Evolutionary conservation across 2,797 vertebrate species (phyloP).

Genomic region (Mastacembelus armatus): DNA sequence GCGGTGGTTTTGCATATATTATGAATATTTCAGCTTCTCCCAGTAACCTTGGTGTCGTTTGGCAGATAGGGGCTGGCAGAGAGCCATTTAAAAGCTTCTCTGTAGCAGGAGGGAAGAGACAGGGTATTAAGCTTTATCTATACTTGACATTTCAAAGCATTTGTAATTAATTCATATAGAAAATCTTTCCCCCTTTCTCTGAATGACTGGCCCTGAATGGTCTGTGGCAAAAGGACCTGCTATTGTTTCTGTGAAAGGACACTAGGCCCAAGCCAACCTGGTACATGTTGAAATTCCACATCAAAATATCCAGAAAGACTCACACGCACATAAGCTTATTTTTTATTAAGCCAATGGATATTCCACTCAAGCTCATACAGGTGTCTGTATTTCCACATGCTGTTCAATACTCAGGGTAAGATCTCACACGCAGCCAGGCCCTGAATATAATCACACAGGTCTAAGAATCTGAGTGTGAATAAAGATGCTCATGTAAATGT

Average conservation of each 20-base stretch:
- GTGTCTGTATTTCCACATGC: conserved; percentile 15
- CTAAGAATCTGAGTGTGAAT: conserved; percentile 45
- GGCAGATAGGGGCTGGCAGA: conserved; percentile 81
- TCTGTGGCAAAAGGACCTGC: conserved; percentile 49
- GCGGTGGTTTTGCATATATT: conserved; percentile 87
- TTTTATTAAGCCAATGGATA: background rate
- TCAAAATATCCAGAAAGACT: background rate
- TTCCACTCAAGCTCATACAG: background rate
- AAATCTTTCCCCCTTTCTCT: conserved; percentile 59
- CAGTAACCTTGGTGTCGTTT: conserved; percentile 85
- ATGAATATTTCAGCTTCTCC: conserved; percentile 87
- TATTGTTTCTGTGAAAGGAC: conserved; percentile 68
- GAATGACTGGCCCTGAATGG: conserved; percentile 61
- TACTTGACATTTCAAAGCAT: conserved; percentile 85
- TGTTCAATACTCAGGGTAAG: conserved; percentile 44
- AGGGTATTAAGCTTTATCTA: conserved; percentile 83
- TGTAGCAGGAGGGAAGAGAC: conserved; percentile 79
- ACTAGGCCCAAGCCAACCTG: conserved; percentile 9
- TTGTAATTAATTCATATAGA: conserved; percentile 84
- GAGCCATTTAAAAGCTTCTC: conserved; percentile 82
- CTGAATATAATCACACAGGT: conserved; percentile 43
- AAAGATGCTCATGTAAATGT: conserved; percentile 56
- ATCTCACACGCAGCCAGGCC: background rate
- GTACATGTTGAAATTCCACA: background rate
- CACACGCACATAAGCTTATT: background rate